Evolutionary conservation across 2,797 vertebrate species (phyloP).

Genomic region (Lates japonicus): DNA sequence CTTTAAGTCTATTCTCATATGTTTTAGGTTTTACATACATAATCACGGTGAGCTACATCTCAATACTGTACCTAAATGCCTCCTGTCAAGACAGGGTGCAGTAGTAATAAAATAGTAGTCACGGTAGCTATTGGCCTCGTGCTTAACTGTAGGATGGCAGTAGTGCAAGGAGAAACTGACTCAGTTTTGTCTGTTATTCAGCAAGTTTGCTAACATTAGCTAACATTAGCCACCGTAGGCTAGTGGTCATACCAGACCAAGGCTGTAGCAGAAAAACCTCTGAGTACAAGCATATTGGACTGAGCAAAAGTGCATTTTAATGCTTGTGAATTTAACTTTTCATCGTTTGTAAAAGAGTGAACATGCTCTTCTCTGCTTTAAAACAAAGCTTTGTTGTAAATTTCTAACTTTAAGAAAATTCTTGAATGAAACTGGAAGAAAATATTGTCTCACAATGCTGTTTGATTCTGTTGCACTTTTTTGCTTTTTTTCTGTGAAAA

Average conservation of each 20-base stretch:
- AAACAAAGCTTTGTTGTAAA: not conserved
- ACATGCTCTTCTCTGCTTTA: not conserved
- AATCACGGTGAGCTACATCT: too few relatives aligned
- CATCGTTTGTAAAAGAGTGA: not conserved
- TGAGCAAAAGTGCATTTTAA: not conserved
- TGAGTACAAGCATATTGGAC: not conserved
- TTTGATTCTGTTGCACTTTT: not conserved
- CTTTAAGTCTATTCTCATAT: not conserved
- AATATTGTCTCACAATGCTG: not conserved
- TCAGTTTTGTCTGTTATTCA: not conserved
- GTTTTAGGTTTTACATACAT: not conserved
- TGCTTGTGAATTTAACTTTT: not conserved
- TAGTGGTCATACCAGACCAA: not conserved
- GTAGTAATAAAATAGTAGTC: not conserved
- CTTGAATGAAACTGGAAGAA: not conserved
- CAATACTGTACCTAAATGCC: too few relatives aligned
- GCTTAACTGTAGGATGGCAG: not conserved
- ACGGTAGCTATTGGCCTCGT: not conserved
- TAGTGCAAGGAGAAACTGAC: not conserved
- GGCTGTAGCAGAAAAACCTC: not conserved
- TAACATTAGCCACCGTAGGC: not conserved
- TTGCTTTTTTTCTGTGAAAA: constrained; percentile 14
- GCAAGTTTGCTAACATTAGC: not conserved
- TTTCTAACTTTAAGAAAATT: not conserved
- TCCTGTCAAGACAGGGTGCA: too few relatives aligned